phyloP scores from a whole-genome alignment of 2,888 invertebrate genomes.

The Ernsta delagoae region DNA sequence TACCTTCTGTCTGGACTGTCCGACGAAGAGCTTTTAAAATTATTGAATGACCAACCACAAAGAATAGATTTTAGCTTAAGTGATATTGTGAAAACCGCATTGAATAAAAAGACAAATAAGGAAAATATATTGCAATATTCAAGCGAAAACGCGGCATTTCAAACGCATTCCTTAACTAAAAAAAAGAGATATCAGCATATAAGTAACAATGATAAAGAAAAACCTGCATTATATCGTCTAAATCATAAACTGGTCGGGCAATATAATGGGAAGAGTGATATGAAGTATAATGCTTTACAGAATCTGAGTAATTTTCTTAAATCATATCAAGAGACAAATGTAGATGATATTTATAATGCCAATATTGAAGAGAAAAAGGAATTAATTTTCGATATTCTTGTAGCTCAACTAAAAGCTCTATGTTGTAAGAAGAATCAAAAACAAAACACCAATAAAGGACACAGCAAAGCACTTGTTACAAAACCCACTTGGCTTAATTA shows the following conservation, averaged over 20 bases:
- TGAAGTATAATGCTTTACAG: conserved; percentile 61
- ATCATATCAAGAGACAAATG: conserved; percentile 50
- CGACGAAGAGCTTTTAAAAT: conserved; percentile 65
- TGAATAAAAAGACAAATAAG: conserved; percentile 33
- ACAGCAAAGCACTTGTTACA: conserved; percentile 46
- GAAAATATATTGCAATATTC: conserved; percentile 18
- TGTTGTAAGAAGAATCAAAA: conserved; percentile 65
- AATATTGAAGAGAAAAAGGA: conserved; percentile 63
- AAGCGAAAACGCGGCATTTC: conserved; percentile 15
- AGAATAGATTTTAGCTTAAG: conserved; percentile 62
- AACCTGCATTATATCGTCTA: conserved; percentile 60
- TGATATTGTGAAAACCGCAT: conserved; percentile 59
- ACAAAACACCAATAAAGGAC: conserved; percentile 42
- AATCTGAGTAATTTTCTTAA: conserved; percentile 66
- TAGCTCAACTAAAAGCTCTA: conserved; percentile 68
- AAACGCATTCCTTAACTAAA: neutral
- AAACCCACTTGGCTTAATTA: conserved; percentile 40
- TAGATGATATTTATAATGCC: conserved; percentile 47
- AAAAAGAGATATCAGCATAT: conserved; percentile 45
- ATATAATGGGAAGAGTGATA: conserved; percentile 52
- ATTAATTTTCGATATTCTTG: conserved; percentile 71
- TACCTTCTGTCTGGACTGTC: conserved; percentile 72
- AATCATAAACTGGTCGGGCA: conserved; percentile 64
- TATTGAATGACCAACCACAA: conserved; percentile 63
- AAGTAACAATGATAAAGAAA: conserved; percentile 45